phyloP scores from a whole-genome alignment of 2,888 invertebrate species.

The Drosophila picticornis region DNA sequence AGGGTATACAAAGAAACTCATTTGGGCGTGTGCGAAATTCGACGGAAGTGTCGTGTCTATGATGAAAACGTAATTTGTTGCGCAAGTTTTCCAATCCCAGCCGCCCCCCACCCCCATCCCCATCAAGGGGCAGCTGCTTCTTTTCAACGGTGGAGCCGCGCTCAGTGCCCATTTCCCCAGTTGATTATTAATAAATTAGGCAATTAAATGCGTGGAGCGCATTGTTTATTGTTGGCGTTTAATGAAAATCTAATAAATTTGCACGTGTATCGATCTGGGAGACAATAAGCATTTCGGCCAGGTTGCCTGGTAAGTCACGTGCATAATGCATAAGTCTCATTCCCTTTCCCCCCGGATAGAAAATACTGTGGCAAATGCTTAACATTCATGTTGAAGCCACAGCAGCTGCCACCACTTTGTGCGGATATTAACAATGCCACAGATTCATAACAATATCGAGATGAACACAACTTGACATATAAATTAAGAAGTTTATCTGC shows the following conservation, averaged over 20 bases:
- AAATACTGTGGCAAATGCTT: slow-evolving; percentile 5
- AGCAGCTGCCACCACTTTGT: slow-evolving; percentile 21
- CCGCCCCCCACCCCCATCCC: neutral
- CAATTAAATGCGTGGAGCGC: slow-evolving; percentile 71
- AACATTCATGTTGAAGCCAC: slow-evolving; percentile 16
- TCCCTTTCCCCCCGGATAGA: neutral
- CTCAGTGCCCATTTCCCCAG: slow-evolving; percentile 6
- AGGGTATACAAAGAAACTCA: slow-evolving; percentile 47
- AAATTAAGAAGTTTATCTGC: neutral
- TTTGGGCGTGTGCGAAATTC: slow-evolving; percentile 60
- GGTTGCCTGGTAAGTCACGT: slow-evolving; percentile 65
- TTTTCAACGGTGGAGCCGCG: neutral
- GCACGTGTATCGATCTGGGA: slow-evolving; percentile 53
- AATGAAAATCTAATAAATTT: slow-evolving; percentile 77
- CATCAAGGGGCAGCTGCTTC: slow-evolving; percentile 55
- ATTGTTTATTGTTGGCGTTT: slow-evolving; percentile 60
- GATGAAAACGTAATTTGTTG: slow-evolving; percentile 69
- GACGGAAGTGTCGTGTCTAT: slow-evolving; percentile 43
- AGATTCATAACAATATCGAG: neutral
- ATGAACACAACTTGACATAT: neutral
- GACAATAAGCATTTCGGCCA: slow-evolving; percentile 12
- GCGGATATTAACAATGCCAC: slow-evolving; percentile 17
- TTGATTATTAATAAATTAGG: slow-evolving; percentile 79
- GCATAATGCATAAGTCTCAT: slow-evolving; percentile 70
- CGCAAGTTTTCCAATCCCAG: slow-evolving; percentile 25